Percentiles rank a stretch among this genome's conserved stretches.
These are phyloP conservation scores for Oxystoma pomonae DNA, from an alignment of 2,888 invertebrate species.

Conservation along the genomic window DNA sequence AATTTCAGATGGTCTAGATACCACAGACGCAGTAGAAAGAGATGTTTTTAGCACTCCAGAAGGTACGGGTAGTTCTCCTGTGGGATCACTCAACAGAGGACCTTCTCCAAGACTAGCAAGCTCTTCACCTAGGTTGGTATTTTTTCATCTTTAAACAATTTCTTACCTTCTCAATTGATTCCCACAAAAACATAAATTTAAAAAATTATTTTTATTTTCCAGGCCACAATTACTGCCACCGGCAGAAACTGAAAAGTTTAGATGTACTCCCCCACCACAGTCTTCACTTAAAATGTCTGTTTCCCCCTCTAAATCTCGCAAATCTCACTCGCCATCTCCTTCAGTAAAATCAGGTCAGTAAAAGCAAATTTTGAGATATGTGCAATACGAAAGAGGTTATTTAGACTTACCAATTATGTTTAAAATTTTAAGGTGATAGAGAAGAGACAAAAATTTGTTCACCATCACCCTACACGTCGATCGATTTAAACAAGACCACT, in stretches of 20 bases:
- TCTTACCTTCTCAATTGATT: too few relatives aligned
- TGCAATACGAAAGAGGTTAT: too few relatives aligned
- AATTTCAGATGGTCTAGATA: not conserved
- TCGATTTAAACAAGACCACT: too few relatives aligned
- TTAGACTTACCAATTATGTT: too few relatives aligned
- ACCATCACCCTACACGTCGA: too few relatives aligned
- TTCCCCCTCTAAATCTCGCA: not conserved
- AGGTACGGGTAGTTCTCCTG: not conserved
- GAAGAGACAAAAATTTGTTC: too few relatives aligned
- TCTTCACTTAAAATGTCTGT: not conserved
- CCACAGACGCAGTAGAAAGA: not conserved
- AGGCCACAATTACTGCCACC: conserved; percentile 24
- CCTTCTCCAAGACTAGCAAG: not conserved
- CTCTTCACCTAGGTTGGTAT: not conserved
- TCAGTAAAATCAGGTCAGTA: not conserved
- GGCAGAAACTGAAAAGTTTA: conserved; percentile 22
- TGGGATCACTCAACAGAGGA: not conserved
- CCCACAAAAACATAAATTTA: too few relatives aligned
- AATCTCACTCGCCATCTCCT: not conserved
- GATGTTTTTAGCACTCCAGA: not conserved
- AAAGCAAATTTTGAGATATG: conserved; percentile 2
- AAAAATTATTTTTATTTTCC: too few relatives aligned
- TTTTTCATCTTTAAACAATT: too few relatives aligned
- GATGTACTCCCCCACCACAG: not conserved
- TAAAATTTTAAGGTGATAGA: too few relatives aligned